Base-by-base conservation (phyloP, 1,140 invertebrate genomes). In the Leptinotarsa defecta region DNA sequence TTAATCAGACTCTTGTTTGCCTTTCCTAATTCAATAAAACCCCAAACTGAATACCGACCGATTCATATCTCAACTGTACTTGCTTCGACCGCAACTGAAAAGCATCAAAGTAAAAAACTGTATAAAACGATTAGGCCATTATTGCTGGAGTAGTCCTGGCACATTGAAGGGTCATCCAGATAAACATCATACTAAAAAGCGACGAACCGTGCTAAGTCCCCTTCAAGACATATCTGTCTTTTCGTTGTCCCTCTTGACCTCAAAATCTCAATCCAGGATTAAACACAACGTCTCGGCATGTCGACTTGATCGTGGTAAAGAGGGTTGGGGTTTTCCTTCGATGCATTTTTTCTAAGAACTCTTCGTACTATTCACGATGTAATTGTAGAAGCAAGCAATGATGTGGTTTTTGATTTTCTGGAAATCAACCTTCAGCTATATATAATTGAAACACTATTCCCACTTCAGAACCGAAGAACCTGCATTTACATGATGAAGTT, bases 141-240 rank as follows among this genome's bases (percentile, higher is more conserved):
- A 20, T 24, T 20, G 17, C 11, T 15, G 64, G 8, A 34, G 61
- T 17, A 20, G 11, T 62, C 17, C 15, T 20, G 64, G 64, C 64
- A 65, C 64, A 20, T 20, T 65, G 64, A 65, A 65, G 64, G 27
- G 64, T 20, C 20, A 65, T 65, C 64, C 20, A 65, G 64, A 65
- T 65, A 65, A 65, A 65, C 64, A 34, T 24, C 61, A 22, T 65
- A 17, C 64, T 34, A 65, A 65, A 65, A 65, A 65, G 64, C 64
- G 64, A 65, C n/a, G 64, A 65, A 34, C 64, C 64, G 20, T 34
- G 0, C 27, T 65, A 65, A 65, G 27, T 65, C 22, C 27, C 64
- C 64, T 65, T 34, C 64, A 34, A 65, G 64, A 34, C 64, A 34
- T 65, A 65, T 65, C 64, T 34, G 64, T 65, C 64, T 65, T 65